Percentiles rank a stretch among this genome's conserved stretches.
Evolutionary conservation across 2,113 vertebrate genomes (phyloP).

Genomic region (Bucco capensis): DNA sequence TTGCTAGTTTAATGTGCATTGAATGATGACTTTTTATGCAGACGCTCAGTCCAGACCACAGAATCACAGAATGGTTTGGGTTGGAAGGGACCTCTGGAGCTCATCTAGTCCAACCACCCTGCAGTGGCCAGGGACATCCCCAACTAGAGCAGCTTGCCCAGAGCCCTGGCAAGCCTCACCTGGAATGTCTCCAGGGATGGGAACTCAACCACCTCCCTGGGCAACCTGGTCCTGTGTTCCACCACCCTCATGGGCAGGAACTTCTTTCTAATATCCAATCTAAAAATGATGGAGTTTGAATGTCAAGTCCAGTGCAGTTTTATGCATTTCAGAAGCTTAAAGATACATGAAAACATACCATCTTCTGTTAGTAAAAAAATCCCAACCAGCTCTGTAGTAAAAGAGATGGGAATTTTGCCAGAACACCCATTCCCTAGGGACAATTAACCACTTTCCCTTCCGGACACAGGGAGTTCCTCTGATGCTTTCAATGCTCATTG

Average conservation of each 20-base stretch:
- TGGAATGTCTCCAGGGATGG: too few relatives aligned
- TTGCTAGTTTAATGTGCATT: not conserved
- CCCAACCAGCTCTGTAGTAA: not conserved
- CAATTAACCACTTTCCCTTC: not conserved
- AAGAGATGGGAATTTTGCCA: not conserved
- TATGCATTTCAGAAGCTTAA: not conserved
- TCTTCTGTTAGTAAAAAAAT: not conserved
- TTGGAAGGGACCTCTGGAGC: too few relatives aligned
- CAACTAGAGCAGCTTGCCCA: too few relatives aligned
- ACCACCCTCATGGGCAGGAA: too few relatives aligned
- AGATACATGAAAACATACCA: not conserved
- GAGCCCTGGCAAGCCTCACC: too few relatives aligned
- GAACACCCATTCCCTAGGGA: not conserved
- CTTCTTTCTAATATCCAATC: too few relatives aligned
- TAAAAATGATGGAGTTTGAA: not conserved
- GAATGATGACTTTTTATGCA: not conserved
- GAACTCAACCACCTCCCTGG: too few relatives aligned
- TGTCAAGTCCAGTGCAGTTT: not conserved
- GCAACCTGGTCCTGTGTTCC: too few relatives aligned
- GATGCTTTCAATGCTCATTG: not conserved
- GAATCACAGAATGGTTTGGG: too few relatives aligned
- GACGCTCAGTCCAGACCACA: not conserved
- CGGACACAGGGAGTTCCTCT: not conserved
- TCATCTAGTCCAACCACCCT: too few relatives aligned
- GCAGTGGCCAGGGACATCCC: too few relatives aligned